Base-by-base conservation (phyloP, 1,140 invertebrate genomes). In the Battus philenor region DNA sequence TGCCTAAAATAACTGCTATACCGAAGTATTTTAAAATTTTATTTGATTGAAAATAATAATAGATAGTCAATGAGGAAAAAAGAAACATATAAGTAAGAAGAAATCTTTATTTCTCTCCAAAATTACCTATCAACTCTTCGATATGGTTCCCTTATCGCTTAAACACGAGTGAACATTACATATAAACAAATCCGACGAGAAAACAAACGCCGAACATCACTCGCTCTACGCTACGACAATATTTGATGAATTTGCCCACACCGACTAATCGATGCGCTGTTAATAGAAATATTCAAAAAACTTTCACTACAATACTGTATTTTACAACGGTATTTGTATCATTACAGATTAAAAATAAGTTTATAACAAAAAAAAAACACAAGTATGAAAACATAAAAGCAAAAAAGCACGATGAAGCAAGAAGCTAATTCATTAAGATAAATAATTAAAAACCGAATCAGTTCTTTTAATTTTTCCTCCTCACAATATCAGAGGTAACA, bases 31-130 rank as follows among this genome's bases (percentile, higher is more conserved):
- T n/a, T n/a, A n/a, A n/a, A n/a, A n/a, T n/a, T n/a, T n/a, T n/a
- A n/a, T n/a, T n/a, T n/a, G n/a, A n/a, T n/a, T n/a, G n/a, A n/a
- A n/a, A n/a, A n/a, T n/a, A n/a, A n/a, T n/a, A n/a, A n/a, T n/a
- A n/a, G n/a, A n/a, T n/a, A n/a, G n/a, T n/a, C n/a, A n/a, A n/a
- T n/a, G 7, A 15, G 4, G 1, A 51, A 50, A 62, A 55, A 47
- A 61, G 61, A 59, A 50, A 50, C 52, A 22, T 49, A 13, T 27
- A 20, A 50, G 38, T 64, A 67, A 58, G 65, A 75, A 77, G 75
- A 81, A 78, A 71, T 58, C 44, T 80, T 84, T 80, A 75, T 79
- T 81, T 73, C 67, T 63, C 66, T 77, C 59, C 51, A 64, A 72
- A 77, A 65, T 70, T 62, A 71, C 66, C 71, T 79, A 76, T 69